Evolutionary conservation across 2,113 vertebrate species (phyloP), one percentile per base, ranked within the genome.

Genomic region (Xerus inauris): DNA sequence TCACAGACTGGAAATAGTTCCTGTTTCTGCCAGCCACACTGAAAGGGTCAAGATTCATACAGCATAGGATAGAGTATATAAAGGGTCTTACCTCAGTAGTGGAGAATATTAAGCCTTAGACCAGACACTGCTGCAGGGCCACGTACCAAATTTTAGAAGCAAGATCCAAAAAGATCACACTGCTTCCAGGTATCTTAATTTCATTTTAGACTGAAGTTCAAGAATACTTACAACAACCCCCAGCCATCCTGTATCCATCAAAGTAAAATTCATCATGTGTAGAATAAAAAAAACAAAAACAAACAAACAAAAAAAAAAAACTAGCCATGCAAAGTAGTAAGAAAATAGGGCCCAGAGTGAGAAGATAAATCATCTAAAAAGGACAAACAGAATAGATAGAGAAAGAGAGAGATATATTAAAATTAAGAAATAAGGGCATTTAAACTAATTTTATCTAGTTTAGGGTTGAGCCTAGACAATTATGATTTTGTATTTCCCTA

Each of bases 241-340:
- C 4, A 93, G 62, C 47, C 13, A 72, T 82, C 24, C 12, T 77
- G 13, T 22, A n/a, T 20, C 22, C 22, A 86, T 20, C 3, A 93
- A 86, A 11, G 40, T 89, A 59, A 90, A 94, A 89, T 94, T 49
- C 54, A 92, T 32, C n/a, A 49, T 85, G 28, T 40, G n/a, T 80
- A 22, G 8, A 62, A 92, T 59, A 30, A 91, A 14, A 83, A 87
- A 92, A 84, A 17, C 59, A 87, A 7, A 3, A n/a, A 72, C 4
- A 51, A 17, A 8, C 1, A 47, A 11, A 49, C 11, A 83, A 92
- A 88, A 22, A 75, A 86, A 2, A 13, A n/a, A 72, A 79, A 75
- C 16, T 4, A 86, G 30, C 49, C 47, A 69, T 76, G 49, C 35
- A 94, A 82, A 91, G 82, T 64, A 62, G 26, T 47, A 94, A 62